A percentile compares a stretch with the other conserved stretches of the same genome.
Conservation (phyloP, 2,797 vertebrate genomes). For the Acomys russatus region DNA sequence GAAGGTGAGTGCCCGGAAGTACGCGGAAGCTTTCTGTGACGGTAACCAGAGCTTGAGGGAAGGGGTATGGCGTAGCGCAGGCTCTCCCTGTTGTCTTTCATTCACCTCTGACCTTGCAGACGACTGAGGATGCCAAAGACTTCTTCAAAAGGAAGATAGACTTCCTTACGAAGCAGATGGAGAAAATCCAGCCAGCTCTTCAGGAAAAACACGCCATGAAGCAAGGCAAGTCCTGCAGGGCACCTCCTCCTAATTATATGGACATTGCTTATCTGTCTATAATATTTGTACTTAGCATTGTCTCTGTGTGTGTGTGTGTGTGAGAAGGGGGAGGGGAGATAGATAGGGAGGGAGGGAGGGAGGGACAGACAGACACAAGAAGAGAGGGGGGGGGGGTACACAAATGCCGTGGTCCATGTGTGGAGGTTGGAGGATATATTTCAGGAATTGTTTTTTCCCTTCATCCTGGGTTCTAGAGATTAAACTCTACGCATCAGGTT, state of each 20-base stretch:
- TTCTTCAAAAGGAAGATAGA: conserved; percentile 98
- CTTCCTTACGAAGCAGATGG: conserved; percentile 97
- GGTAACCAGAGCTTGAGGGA: background rate
- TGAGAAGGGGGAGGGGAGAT: too few relatives aligned
- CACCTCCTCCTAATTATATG: background rate
- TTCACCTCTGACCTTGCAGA: conserved; percentile 86
- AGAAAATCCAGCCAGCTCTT: conserved; percentile 96
- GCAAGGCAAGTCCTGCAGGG: conserved; percentile 90
- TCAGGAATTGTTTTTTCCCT: background rate
- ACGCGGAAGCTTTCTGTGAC: background rate
- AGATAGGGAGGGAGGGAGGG: too few relatives aligned
- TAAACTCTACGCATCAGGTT: background rate
- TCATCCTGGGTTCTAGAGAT: background rate
- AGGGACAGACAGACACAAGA: background rate
- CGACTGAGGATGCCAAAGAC: conserved; percentile 92
- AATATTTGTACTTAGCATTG: background rate
- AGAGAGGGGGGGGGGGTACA: background rate
- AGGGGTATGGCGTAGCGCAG: background rate
- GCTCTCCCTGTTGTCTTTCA: background rate
- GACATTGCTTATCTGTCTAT: background rate
- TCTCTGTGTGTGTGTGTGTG: background rate
- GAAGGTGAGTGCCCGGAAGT: conserved; percentile 90
- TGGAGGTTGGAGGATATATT: background rate
- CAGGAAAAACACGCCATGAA: conserved; percentile 97
- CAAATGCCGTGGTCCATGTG: background rate